Conservation (phyloP, 2,797 vertebrate species). For the Taeniopygia guttata region DNA sequence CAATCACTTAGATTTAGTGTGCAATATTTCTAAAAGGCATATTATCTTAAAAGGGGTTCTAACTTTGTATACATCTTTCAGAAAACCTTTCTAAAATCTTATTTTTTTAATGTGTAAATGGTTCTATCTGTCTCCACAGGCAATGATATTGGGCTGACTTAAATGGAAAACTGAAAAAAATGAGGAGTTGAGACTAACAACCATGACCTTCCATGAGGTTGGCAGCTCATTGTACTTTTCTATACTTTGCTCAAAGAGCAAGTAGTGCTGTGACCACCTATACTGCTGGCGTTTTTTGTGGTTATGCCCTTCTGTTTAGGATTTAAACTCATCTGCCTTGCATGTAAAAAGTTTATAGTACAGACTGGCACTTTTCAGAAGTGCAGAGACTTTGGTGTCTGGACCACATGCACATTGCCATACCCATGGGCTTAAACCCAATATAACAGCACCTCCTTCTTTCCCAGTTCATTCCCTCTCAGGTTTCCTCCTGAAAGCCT, state of each 20-base stretch:
- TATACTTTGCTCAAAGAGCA: neutral
- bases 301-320: neutral
- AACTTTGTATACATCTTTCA: neutral
- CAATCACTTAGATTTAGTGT: constrained; percentile 22
- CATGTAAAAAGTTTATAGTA: neutral
- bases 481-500: neutral
- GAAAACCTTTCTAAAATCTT: neutral
- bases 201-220: neutral
- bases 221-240: neutral
- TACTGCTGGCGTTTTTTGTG: neutral
- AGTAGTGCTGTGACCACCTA: neutral
- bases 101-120: neutral
- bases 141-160: neutral
- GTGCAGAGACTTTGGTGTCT: neutral
- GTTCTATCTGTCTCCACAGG: neutral
- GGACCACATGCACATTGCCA: neutral
- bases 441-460: neutral
- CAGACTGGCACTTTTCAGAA: neutral
- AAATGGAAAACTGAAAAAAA: constrained; percentile 2
- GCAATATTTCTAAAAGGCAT: neutral
- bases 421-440: neutral
- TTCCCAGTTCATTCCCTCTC: neutral
- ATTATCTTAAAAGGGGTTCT: neutral
- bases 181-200: neutral
- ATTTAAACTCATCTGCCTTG: neutral